Conservation (phyloP, 2,888 invertebrate species). For the Brachynemurus nebulosus region DNA sequence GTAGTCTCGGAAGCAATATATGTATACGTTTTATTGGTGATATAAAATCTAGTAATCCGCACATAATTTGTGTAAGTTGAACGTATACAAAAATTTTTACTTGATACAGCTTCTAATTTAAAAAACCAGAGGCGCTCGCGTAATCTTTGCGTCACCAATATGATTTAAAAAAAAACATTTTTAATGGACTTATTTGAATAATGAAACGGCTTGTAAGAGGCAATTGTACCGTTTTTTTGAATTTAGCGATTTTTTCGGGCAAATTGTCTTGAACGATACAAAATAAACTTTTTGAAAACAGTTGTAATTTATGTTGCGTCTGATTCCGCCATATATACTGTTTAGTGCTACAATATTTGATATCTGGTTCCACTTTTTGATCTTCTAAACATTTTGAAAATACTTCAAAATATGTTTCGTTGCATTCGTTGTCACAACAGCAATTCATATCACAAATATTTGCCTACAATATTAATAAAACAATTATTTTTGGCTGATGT, state of each 20-base stretch:
- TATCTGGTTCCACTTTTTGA: conserved; percentile 28
- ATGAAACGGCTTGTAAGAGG: not conserved
- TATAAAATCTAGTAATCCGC: too few species aligned
- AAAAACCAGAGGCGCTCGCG: too few species aligned
- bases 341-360: conserved; percentile 36
- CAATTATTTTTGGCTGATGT: not conserved
- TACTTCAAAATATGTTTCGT: conserved; percentile 38
- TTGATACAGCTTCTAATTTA: too few species aligned
- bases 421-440: conserved; percentile 70
- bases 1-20: too few species aligned
- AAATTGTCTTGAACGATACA: conserved; percentile 45
- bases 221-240: conserved; percentile 24
- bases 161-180: not conserved
- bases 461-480: conserved; percentile 30
- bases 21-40: too few species aligned
- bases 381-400: conserved; percentile 44
- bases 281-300: conserved; percentile 36
- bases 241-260: conserved; percentile 29
- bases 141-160: too few species aligned
- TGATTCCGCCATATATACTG: conserved; percentile 40
- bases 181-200: not conserved
- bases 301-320: conserved; percentile 30
- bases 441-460: conserved; percentile 67
- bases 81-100: too few species aligned
- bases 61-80: too few species aligned